Evolutionary conservation across 2,113 vertebrate species (phyloP), one percentile per base, ranked within the genome.

Genomic region (Phylloscopus whistleri): DNA sequence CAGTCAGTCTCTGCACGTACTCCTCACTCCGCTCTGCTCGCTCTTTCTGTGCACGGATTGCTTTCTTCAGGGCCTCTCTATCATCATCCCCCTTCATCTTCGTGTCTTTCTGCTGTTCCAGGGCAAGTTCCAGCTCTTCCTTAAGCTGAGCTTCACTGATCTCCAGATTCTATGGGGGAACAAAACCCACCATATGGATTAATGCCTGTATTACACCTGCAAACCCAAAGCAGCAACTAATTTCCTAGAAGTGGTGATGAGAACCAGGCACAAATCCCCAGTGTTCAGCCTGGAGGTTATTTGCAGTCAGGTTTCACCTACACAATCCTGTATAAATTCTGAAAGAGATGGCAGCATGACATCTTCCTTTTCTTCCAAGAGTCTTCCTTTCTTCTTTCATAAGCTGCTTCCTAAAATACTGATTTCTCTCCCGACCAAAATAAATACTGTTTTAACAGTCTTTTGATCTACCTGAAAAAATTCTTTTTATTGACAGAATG

Each of bases 51-150:
- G 97, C 98, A 11, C 97, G 96, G 9, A 98, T 96, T 1, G 98
- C 98, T 97, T 97, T 98, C 96, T 99, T 99, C 86, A 99, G 95
- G n/a, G 97, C 97, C 26, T 99, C 99, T 68, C 98, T 98, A 68
- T 99, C 99, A 4, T 68, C 73, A 2, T 98, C 96, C 24, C 97
- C 96, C 87, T 98, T 98, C 39, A 63, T 43, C 90, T 87, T 98
- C 31, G 98, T 53, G 20, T 98, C 98, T n/a, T 92, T 95, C 88
- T 99, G 84, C 83, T 99, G 98, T 19, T 98, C 97, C 85, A 94
- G 92, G 81, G 98, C 95, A 58, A 84, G 96, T 27, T 98, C 98
- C 77, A 98, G 72, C 90, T 99, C 98, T 2, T 82, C 98, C 88
- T 98, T 98, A 75, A 98, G 98, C 68, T 98, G 98, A 80, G 94